Percentiles rank a stretch among this genome's conserved stretches.
Conservation (phyloP, 2,888 invertebrate species). For the Alviniconcha strummeri region DNA sequence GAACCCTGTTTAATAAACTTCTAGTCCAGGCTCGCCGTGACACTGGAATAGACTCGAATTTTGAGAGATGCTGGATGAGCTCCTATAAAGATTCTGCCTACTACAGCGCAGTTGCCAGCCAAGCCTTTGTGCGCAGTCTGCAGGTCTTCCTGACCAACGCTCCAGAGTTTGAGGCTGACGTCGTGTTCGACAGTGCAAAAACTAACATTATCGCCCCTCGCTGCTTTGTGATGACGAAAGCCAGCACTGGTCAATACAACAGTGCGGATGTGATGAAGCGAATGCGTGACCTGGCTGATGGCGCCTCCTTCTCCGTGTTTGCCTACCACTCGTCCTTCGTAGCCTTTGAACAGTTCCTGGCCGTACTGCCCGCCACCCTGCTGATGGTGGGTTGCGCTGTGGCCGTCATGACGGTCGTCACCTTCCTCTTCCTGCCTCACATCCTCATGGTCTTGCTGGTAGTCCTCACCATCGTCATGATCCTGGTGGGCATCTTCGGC, state of each 20-base stretch:
- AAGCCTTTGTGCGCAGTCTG: no score
- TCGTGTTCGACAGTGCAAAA: no score
- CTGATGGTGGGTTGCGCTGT: slow-evolving; percentile 63
- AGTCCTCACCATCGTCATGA: slow-evolving; percentile 56
- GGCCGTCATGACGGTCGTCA: slow-evolving; percentile 59
- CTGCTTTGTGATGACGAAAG: no score
- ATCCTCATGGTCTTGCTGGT: slow-evolving; percentile 59
- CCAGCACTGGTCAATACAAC: no score
- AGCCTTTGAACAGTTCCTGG: slow-evolving; percentile 58
- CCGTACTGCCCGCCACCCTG: slow-evolving; percentile 59
- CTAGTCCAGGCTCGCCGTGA: slow-evolving; percentile 25
- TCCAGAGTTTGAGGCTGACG: not conserved
- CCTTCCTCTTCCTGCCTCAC: slow-evolving; percentile 63
- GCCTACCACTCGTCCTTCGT: slow-evolving; percentile 54
- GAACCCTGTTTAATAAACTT: not conserved
- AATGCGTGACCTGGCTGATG: slow-evolving; percentile 54
- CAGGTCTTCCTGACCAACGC: no score
- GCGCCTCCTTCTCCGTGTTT: slow-evolving; percentile 48
- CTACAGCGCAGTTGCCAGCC: slow-evolving; percentile 36
- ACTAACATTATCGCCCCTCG: no score
- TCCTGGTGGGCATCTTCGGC: slow-evolving; percentile 63
- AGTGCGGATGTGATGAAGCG: slow-evolving; percentile 48
- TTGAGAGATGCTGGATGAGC: slow-evolving; percentile 42
- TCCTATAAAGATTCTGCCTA: slow-evolving; percentile 11
- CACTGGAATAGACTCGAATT: slow-evolving; percentile 12